Evolutionary conservation across 2,113 vertebrate species (phyloP).

Genomic region (Andinoacara biseriatus): DNA sequence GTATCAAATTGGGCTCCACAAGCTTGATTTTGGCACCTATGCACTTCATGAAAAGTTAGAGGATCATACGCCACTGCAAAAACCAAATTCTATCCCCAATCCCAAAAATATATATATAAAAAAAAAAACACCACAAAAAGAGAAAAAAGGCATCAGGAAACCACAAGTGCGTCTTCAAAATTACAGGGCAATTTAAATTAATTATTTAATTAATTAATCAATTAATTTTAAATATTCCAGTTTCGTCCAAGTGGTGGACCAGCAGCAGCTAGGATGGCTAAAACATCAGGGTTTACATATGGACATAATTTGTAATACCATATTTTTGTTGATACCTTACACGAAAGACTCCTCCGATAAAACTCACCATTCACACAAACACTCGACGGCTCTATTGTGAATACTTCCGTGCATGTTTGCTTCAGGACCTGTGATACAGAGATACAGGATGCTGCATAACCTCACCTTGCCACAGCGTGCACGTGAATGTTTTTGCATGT

Average conservation of each 20-base stretch:
- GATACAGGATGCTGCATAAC: background rate
- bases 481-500: background rate
- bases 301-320: too few relatives aligned
- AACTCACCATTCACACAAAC: slow-evolving; percentile 94
- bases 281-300: background rate
- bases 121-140: too few relatives aligned
- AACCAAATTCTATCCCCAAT: too few relatives aligned
- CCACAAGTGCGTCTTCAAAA: background rate
- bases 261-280: background rate
- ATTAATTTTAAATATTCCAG: background rate
- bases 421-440: slow-evolving; percentile 85
- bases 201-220: too few relatives aligned
- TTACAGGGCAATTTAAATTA: background rate
- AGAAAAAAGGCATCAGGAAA: background rate
- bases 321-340: too few relatives aligned
- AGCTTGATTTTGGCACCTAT: too few relatives aligned
- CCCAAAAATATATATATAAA: too few relatives aligned
- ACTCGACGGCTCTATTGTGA: slow-evolving; percentile 88
- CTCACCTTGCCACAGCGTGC: background rate
- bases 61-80: too few relatives aligned
- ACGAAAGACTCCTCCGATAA: background rate
- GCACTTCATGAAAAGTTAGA: too few relatives aligned
- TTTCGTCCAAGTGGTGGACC: background rate
- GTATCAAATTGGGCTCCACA: too few relatives aligned
- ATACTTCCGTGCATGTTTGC: slow-evolving; percentile 88